Evolutionary conservation across 2,888 invertebrate species (phyloP).

Genomic region (Dolichopus griseipennis): DNA sequence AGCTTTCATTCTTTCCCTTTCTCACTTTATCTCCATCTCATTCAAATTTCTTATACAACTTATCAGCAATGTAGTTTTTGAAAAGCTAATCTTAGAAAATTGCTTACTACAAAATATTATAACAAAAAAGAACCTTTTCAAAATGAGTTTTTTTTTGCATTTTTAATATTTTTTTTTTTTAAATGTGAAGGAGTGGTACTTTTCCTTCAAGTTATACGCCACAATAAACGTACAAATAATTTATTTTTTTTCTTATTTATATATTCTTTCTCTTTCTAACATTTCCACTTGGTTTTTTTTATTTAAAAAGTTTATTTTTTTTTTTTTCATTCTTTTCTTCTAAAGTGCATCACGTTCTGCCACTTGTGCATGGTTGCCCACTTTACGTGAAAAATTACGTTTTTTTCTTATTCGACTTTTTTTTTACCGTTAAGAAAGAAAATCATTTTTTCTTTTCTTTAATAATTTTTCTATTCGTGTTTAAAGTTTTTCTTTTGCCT

Average conservation of each 20-base stretch:
- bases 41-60: too few relatives aligned
- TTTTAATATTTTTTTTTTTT: not conserved
- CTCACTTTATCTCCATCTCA: too few relatives aligned
- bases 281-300: too few relatives aligned
- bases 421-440: not conserved
- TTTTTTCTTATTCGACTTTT: not conserved
- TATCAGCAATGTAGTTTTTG: not conserved
- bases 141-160: not conserved
- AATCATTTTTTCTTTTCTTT: too few relatives aligned
- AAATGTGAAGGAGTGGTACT: not conserved
- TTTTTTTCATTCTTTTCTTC: not conserved
- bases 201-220: not conserved
- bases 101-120: not conserved
- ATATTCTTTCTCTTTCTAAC: too few relatives aligned
- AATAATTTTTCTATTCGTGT: too few relatives aligned
- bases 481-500: too few relatives aligned
- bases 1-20: too few relatives aligned
- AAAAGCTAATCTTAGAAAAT: constrained; percentile 1
- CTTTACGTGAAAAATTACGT: not conserved
- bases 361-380: constrained; percentile 6
- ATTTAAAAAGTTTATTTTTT: not conserved
- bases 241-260: too few relatives aligned
- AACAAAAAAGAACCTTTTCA: not conserved
- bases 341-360: constrained; percentile 4
- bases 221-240: not conserved